Conservation (phyloP, 2,113 vertebrate genomes). For the Nasalis larvatus region DNA sequence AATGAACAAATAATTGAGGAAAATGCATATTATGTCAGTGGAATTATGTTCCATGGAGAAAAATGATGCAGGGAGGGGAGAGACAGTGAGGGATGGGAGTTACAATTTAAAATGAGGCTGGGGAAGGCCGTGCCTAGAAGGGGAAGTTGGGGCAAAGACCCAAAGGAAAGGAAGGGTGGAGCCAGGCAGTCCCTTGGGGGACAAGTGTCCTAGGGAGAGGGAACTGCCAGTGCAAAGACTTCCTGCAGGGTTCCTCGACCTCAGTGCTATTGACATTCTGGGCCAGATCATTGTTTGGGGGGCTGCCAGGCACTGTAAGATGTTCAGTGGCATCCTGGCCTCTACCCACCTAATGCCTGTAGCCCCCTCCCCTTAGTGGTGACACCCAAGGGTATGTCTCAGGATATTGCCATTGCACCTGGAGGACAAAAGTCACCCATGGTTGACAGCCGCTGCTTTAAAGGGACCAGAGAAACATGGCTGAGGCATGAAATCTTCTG, state of each 20-base stretch:
- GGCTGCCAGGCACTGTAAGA: not conserved
- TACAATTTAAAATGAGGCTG: not conserved
- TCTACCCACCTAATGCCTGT: not conserved
- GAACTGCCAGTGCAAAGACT: not conserved
- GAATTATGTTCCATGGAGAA: not conserved
- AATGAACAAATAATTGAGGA: not conserved
- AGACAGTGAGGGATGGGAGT: too few relatives aligned
- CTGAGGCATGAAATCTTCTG: not conserved
- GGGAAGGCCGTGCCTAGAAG: not conserved
- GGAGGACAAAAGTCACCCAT: not conserved
- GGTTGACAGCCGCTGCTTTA: too few relatives aligned
- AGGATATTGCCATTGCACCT: too few relatives aligned
- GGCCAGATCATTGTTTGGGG: not conserved
- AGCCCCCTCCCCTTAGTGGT: not conserved
- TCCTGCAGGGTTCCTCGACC: not conserved
- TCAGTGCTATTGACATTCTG: fast-evolving
- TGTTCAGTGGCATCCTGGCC: too few relatives aligned
- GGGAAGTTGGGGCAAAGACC: not conserved
- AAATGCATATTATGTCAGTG: fast-evolving
- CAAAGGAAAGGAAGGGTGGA: not conserved
- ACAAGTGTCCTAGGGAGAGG: not conserved
- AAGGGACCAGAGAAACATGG: fast-evolving
- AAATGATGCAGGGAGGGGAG: not conserved
- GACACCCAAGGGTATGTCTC: not conserved
- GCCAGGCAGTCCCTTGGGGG: not conserved